phyloP scores from a whole-genome alignment of 1,140 invertebrate species.

The Charaxes varanes region DNA sequence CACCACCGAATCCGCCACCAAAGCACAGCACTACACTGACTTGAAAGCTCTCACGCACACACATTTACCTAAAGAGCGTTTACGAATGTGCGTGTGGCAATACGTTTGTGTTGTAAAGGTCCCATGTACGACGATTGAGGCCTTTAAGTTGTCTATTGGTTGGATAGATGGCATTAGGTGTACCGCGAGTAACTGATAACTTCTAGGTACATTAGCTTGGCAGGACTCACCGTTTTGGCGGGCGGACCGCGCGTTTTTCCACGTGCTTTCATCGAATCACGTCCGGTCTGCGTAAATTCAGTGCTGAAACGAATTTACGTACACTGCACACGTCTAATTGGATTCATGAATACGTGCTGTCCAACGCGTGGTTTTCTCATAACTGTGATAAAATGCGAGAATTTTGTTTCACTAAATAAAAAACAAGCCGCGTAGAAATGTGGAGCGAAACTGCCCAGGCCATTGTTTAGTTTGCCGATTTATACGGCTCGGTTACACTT shows the following conservation, averaged over 20 bases:
- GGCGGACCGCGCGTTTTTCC: slow-evolving; percentile 35
- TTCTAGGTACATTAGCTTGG: neutral
- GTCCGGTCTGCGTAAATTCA: slow-evolving; percentile 35
- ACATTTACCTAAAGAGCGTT: too few species aligned
- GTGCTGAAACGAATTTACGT: slow-evolving; percentile 39
- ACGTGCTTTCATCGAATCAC: slow-evolving; percentile 41
- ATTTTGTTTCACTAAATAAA: slow-evolving; percentile 56
- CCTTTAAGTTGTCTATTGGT: slow-evolving; percentile 44
- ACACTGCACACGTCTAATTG: slow-evolving; percentile 55
- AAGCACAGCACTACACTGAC: too few species aligned
- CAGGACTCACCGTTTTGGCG: slow-evolving; percentile 45
- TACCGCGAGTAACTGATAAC: slow-evolving; percentile 21
- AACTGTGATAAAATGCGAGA: slow-evolving; percentile 63
- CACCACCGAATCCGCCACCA: too few species aligned
- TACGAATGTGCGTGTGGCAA: too few species aligned
- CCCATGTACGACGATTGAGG: slow-evolving; percentile 41
- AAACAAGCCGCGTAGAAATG: slow-evolving; percentile 63
- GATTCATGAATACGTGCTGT: slow-evolving; percentile 59
- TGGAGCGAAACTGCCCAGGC: slow-evolving; percentile 59
- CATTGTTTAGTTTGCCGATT: slow-evolving; percentile 72
- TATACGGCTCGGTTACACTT: slow-evolving; percentile 72
- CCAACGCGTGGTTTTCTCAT: slow-evolving; percentile 57
- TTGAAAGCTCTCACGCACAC: too few species aligned
- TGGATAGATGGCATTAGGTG: slow-evolving; percentile 61
- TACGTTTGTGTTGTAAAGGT: too few species aligned